Percentiles rank a stretch among this genome's conserved stretches.
Conservation (phyloP, 2,888 invertebrate genomes). For the Agriopis aurantiaria region DNA sequence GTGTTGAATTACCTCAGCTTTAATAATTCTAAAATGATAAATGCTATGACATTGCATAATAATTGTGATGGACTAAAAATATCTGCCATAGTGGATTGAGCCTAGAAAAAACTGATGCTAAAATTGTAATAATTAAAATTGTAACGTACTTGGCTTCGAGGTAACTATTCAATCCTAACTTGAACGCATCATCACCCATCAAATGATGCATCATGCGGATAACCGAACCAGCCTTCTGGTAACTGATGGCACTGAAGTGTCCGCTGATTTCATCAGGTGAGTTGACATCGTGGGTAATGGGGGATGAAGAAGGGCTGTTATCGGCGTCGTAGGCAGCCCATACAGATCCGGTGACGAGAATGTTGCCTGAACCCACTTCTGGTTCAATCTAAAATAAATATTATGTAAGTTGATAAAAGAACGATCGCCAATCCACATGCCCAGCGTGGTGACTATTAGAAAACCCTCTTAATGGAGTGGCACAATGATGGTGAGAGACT, state of each 20-base stretch:
- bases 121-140: background rate
- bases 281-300: slow-evolving; percentile 87
- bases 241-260: slow-evolving; percentile 89
- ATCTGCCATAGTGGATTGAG: too few species aligned
- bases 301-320: slow-evolving; percentile 74
- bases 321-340: slow-evolving; percentile 89
- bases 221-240: slow-evolving; percentile 88
- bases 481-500: too few species aligned
- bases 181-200: slow-evolving; percentile 70
- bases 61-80: too few species aligned
- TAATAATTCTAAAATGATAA: too few species aligned
- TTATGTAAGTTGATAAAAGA: background rate
- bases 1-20: too few species aligned
- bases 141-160: slow-evolving; percentile 81
- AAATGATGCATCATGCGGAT: slow-evolving; percentile 82
- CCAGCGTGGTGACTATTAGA: too few species aligned
- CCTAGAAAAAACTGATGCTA: background rate
- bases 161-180: slow-evolving; percentile 63
- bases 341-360: slow-evolving; percentile 88
- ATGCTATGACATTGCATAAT: too few species aligned
- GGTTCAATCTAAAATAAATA: slow-evolving; percentile 83
- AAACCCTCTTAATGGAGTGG: too few species aligned
- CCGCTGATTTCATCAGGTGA: slow-evolving; percentile 87
- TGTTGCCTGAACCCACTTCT: slow-evolving; percentile 87
- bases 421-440: too few species aligned